Base-by-base conservation (phyloP, 2,113 vertebrate species). In the Notothenia rossii region DNA sequence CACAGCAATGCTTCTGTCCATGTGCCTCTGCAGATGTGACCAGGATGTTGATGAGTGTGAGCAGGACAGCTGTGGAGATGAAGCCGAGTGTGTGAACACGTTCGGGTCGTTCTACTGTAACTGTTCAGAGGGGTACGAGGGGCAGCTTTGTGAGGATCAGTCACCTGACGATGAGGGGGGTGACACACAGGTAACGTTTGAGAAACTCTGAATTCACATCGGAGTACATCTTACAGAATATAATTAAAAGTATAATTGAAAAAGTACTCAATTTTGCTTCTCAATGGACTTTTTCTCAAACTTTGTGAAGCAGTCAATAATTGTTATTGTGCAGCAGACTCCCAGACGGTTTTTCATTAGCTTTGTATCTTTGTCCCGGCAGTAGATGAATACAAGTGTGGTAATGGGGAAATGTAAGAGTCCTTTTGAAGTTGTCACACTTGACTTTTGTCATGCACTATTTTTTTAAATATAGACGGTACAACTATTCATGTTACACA, bases 91-190 rank as follows among this genome's bases (percentile, higher is more conserved):
- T 2, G 90, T 98, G 75, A 99, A 98, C 77, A 82, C 96, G 1
- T 97, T 97, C 0, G 98, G 97, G 29, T 96, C 97, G 0, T 99
- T 98, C 91, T 92, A 95, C 49, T 99, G 98, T 84, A 98, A 99
- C 94, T 99, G 98, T 90, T 97, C 97, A 0, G 91, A 94, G 0
- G 97, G 97, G 14, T 98, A 93, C 0, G 96, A 97, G 89, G 97
- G 97, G 1, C 96, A 94, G 88, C 92, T 95, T 51, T 99, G 97
- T 18, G 94, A 93, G 11, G 95, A 96, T 36, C 94, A 95, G 0
- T 93, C 94, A 1, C 56, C 61, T 12, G 95, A 93, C 1, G 95
- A 96, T 12, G 95, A 93, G 5, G 96, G 95, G 0, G 89, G 86
- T 9, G 93, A 92, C 87, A 91, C 68, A 2, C 90, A 93, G 93